Evolutionary conservation across 2,797 vertebrate species (phyloP).

Genomic region (Darevskia mixta): DNA sequence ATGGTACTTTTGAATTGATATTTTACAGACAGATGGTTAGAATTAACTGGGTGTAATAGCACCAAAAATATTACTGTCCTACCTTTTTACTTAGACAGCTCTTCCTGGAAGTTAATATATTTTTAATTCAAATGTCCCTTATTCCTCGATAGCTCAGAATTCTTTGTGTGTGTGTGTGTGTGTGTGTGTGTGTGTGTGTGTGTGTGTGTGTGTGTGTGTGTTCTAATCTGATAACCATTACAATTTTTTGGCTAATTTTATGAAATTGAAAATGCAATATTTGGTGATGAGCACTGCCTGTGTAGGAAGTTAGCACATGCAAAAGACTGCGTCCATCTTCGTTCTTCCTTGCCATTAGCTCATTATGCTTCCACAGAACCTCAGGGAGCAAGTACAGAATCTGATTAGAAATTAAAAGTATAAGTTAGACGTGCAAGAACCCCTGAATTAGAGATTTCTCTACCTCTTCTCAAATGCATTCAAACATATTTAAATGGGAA

Average conservation of each 20-base stretch:
- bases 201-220: neutral
- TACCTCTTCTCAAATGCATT: conserved; percentile 18
- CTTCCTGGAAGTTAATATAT: conserved; percentile 4
- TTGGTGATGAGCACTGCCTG: conserved; percentile 62
- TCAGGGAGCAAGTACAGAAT: conserved; percentile 62
- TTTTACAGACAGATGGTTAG: conserved; percentile 16
- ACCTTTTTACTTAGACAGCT: conserved; percentile 10
- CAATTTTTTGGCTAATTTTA: conserved; percentile 44
- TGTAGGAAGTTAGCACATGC: conserved; percentile 60
- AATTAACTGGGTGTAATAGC: neutral
- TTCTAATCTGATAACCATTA: conserved; percentile 1
- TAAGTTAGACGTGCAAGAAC: conserved; percentile 55
- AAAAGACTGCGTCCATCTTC: conserved; percentile 74
- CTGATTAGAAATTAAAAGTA: conserved; percentile 60
- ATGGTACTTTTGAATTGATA: neutral
- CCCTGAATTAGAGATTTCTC: conserved; percentile 39
- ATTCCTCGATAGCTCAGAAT: rapidly evolving
- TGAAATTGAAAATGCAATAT: conserved; percentile 52
- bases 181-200: neutral
- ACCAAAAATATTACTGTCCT: neutral
- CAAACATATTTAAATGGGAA: conserved; percentile 43
- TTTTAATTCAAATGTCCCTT: neutral
- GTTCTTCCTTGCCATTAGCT: conserved; percentile 68
- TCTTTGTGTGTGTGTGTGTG: neutral
- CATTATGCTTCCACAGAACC: conserved; percentile 72